Evolutionary conservation across 2,888 invertebrate species (phyloP), one percentile per base, ranked within the genome.

Genomic region (Drosophila picticornis): DNA sequence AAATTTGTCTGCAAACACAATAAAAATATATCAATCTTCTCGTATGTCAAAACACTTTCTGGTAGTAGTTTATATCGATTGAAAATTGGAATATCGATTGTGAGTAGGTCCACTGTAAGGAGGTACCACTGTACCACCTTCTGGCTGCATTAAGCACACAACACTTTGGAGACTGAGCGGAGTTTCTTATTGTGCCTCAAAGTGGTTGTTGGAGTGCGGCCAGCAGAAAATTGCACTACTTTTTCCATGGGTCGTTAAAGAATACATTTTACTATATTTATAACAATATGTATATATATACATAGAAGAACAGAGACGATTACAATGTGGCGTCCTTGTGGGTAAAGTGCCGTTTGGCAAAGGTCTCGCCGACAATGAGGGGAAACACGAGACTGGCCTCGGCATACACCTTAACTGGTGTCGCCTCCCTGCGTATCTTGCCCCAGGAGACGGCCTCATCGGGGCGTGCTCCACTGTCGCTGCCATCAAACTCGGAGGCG

Each of bases 371-470:
- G 0, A 99, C 98, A 70, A 99, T 94, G 62, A 99, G 94, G 0
- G 99, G 99, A 93, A 99, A 98, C 2, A 99, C 95, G 55, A 99
- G 94, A 43, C 97, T 97, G 4, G 99, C 99, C 93, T 99, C 99
- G 0, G 97, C 97, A 94, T 97, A 98, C 27, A 98, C 94, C 75
- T 99, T 99, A 0, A 99, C 97, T 0, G 99, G 98, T 32, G 94
- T 95, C 0, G 99, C 98, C 75, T 96, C 96, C 77, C 96, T 95
- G 90, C 96, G 96, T 70, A 99, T 99, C 94, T 99, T 99, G 0
- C 99, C 99, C 99, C 99, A 99, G 4, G 99, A 99, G 1, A 99
- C 95, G 0, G 99, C 99, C 94, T 99, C 99, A 94, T 99, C 99
- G 0, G 99, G 99, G 67, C 97, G 94, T 0, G 99, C 99, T 0